A percentile compares a stretch with the other conserved stretches of the same genome.
These are phyloP conservation scores for Girardinichthys multiradiatus DNA, from an alignment of 2,113 vertebrate species.

Conservation along the genomic window DNA sequence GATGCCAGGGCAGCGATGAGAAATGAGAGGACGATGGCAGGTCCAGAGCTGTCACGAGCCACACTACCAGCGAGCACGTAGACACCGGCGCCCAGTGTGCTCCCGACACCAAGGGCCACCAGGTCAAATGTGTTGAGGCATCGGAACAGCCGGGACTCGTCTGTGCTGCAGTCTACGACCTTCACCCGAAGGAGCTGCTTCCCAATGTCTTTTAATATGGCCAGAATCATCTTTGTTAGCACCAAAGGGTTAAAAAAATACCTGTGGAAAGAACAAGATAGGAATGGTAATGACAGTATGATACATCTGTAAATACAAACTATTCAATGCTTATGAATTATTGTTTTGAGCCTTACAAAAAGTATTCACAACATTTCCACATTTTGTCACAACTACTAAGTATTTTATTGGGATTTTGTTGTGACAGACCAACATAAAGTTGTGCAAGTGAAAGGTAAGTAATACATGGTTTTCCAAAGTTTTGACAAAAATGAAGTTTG, in stretches of 20 bases:
- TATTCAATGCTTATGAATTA: not conserved
- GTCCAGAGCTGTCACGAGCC: slow-evolving; percentile 86
- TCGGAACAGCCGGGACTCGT: slow-evolving; percentile 86
- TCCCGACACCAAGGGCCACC: slow-evolving; percentile 94
- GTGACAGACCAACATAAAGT: too few species aligned
- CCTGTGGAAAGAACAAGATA: slow-evolving; percentile 27
- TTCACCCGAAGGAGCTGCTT: slow-evolving; percentile 91
- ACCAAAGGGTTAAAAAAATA: not conserved
- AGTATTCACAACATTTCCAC: too few species aligned
- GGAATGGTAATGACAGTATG: not conserved
- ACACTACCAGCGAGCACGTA: slow-evolving; percentile 94
- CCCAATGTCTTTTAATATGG: slow-evolving; percentile 77
- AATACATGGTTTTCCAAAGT: too few species aligned
- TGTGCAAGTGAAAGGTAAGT: too few species aligned
- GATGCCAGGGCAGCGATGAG: slow-evolving; percentile 92
- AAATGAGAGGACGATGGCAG: slow-evolving; percentile 93
- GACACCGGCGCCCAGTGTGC: slow-evolving; percentile 93
- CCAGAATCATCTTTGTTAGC: slow-evolving; percentile 78
- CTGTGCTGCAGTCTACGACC: slow-evolving; percentile 85
- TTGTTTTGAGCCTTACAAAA: too few species aligned
- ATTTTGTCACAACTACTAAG: too few species aligned
- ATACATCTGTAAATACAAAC: not conserved
- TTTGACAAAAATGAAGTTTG: too few species aligned
- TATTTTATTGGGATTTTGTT: too few species aligned
- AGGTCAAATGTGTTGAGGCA: slow-evolving; percentile 95